Percentiles rank a stretch among this genome's conserved stretches.
Evolutionary conservation across 1,140 invertebrate species (phyloP).

Genomic region (Zelostemma sp.): DNA sequence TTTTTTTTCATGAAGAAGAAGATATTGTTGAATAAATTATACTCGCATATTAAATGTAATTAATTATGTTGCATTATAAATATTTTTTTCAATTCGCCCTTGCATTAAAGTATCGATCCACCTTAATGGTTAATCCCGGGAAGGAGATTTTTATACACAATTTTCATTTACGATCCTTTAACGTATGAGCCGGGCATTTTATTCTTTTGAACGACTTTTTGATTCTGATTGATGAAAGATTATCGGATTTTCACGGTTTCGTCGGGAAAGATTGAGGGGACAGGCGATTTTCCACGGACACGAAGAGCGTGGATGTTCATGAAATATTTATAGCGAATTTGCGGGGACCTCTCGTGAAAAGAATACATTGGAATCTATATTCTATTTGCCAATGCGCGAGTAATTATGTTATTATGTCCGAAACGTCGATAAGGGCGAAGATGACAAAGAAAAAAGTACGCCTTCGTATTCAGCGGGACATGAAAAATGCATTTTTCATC

Average conservation of each 20-base stretch:
- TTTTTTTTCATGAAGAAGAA: no score
- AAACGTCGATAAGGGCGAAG: conserved; percentile 18
- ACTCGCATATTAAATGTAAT: no score
- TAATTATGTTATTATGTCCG: conserved; percentile 68
- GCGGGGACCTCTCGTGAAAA: conserved; percentile 58
- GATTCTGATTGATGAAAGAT: conserved; percentile 70
- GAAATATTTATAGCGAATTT: conserved; percentile 67
- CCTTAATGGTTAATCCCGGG: conserved; percentile 2
- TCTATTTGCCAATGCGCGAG: conserved; percentile 68
- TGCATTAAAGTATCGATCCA: no score
- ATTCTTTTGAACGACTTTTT: conserved; percentile 41
- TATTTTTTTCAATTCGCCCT: no score
- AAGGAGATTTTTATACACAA: not conserved
- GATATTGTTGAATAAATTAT: no score
- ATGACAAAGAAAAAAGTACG: conserved; percentile 47
- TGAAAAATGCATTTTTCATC: conserved; percentile 54
- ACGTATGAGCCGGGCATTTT: conserved; percentile 4
- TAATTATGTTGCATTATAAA: no score
- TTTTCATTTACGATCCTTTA: conserved; percentile 24
- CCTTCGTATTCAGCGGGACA: conserved; percentile 62
- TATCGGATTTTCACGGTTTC: conserved; percentile 60
- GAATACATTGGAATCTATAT: conserved; percentile 69
- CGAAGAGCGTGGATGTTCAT: conserved; percentile 56
- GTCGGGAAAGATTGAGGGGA: conserved; percentile 30
- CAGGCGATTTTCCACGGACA: conserved; percentile 61